Base-by-base conservation (phyloP, 2,113 vertebrate genomes). In the Xiphias gladius region DNA sequence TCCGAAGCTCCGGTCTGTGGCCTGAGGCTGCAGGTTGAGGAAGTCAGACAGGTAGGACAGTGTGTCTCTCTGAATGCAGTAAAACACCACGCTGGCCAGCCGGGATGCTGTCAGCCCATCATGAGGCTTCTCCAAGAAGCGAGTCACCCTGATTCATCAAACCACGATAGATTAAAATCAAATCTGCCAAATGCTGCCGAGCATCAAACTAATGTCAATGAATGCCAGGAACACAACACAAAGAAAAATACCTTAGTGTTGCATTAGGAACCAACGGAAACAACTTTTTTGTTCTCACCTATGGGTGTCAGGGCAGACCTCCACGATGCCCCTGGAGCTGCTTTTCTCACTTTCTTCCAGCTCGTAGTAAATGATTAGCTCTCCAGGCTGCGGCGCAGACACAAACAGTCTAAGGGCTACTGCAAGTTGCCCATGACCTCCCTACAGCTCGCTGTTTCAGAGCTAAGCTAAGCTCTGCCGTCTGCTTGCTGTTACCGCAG, bases 71-170 rank as follows among this genome's bases (percentile, higher is more conserved):
- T 79, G 94, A 39, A 97, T 84, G 81, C 96, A 96, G 92, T 97
- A 96, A 79, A 97, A 97, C 39, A 97, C 96, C 14, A 97, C 96
- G 20, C 95, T 97, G 84, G 96, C 96, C 76, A 97, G 79, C 26
- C 95, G 92, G 1, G 96, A 97, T 1, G 52, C 43, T 0, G 94
- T 96, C 74, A 91, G 28, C 3, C 90, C 95, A 5, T 89, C 91
- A 11, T 69, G 59, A 0, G 96, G 95, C 85, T 97, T 97, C 88
- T 97, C 96, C 77, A 93, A 57, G 79, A 97, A 97, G 57, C 86
- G 84, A 1, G 54, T 92, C 79, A 97, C 90, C 88, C 96, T 97
- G 83, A 55, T 55, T 82, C 17, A 78, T 1, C 79, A 61, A 41
- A 59, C 2, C 2, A 22, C 24, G 7, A 12, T 0, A 7, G 8